phyloP scores from a whole-genome alignment of 2,113 vertebrate genomes.

The Cyanistes caeruleus region DNA sequence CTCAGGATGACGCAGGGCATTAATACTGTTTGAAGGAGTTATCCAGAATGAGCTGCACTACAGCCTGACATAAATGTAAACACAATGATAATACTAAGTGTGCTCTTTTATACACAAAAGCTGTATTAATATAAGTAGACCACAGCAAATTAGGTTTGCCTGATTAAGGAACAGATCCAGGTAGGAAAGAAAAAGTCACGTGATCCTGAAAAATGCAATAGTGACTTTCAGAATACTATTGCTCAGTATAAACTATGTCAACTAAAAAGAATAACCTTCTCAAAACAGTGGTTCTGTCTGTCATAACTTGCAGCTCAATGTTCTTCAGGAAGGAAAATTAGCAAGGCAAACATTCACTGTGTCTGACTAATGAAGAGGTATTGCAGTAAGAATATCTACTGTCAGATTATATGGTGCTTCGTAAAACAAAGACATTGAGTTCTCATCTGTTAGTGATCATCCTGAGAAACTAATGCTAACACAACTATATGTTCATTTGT shows the following conservation, averaged over 20 bases:
- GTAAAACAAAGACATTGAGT: not conserved
- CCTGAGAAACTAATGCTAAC: not conserved
- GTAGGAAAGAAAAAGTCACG: not conserved
- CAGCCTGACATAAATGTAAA: slow-evolving; percentile 40
- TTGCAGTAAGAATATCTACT: not conserved
- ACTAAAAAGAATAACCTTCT: not conserved
- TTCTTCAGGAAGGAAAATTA: not conserved
- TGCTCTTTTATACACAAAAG: not conserved
- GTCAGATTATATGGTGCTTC: not conserved
- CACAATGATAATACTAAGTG: not conserved
- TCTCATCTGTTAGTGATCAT: not conserved
- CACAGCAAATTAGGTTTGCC: not conserved
- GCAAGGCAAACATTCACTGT: not conserved
- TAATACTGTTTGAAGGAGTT: slow-evolving; percentile 7
- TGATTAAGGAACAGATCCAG: not conserved
- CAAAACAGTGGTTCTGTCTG: not conserved
- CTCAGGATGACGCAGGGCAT: not conserved
- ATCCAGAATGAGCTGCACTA: slow-evolving; percentile 17
- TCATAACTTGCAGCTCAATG: not conserved
- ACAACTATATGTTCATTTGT: not conserved
- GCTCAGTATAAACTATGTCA: not conserved
- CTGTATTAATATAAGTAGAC: not conserved
- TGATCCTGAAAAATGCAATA: not conserved
- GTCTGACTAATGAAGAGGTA: not conserved
- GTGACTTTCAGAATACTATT: not conserved